phyloP scores from a whole-genome alignment of 2,888 invertebrate species.

The Rhagophthalmus giganteus region DNA sequence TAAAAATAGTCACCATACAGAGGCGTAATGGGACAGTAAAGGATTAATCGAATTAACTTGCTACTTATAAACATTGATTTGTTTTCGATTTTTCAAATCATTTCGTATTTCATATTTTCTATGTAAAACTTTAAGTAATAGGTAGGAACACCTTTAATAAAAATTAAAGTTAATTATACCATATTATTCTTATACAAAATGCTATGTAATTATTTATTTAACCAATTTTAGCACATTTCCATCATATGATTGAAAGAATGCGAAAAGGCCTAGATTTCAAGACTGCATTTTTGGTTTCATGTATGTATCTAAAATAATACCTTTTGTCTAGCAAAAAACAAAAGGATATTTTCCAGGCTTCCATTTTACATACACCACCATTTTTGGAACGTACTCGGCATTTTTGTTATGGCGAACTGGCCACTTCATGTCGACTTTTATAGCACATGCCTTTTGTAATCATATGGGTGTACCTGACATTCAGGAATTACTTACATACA shows the following conservation, averaged over 20 bases:
- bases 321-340: background rate
- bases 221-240: conserved; percentile 74
- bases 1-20: no score
- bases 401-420: conserved; percentile 88
- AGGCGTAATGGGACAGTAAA: no score
- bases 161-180: no score
- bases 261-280: conserved; percentile 70
- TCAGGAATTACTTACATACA: conserved; percentile 66
- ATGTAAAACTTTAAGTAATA: no score
- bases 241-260: conserved; percentile 84
- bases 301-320: conserved; percentile 58
- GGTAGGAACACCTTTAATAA: no score
- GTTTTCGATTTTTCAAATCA: no score
- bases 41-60: no score
- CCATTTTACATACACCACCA: conserved; percentile 87
- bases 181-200: background rate
- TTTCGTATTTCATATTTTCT: no score
- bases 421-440: conserved; percentile 83
- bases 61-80: no score
- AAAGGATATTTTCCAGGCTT: conserved; percentile 77
- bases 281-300: conserved; percentile 70
- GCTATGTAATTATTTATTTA: background rate
- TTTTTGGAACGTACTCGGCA: conserved; percentile 95
- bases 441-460: conserved; percentile 94
- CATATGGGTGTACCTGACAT: conserved; percentile 96